These are phyloP conservation scores for Doris montereyensis DNA, from an alignment of 2,888 invertebrate species.

Conservation along the genomic window DNA sequence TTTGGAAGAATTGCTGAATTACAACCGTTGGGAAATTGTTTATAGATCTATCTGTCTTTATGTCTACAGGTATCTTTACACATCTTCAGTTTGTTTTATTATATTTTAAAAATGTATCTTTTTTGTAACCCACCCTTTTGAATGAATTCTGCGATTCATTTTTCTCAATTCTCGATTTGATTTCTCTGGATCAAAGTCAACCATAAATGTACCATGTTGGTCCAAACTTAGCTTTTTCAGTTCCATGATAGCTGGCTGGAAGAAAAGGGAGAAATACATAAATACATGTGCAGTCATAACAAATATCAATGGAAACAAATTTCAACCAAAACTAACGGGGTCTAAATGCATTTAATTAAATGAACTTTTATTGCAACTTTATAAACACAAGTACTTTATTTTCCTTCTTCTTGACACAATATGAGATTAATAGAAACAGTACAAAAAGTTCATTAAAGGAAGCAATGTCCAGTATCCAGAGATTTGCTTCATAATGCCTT, in stretches of 20 bases:
- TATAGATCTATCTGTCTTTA: not conserved
- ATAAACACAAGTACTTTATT: too few relatives aligned
- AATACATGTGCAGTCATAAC: not conserved
- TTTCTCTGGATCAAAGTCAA: constrained; percentile 80
- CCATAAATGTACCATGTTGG: constrained; percentile 66
- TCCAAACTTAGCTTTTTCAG: constrained; percentile 42
- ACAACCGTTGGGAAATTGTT: not conserved
- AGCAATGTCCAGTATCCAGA: too few relatives aligned
- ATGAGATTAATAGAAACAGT: too few relatives aligned
- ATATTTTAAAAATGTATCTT: too few relatives aligned
- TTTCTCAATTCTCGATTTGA: constrained; percentile 84
- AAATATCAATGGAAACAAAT: not conserved
- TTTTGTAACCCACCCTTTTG: constrained; percentile 70
- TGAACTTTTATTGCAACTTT: too few relatives aligned
- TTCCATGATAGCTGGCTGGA: constrained; percentile 15
- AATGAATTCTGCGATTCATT: constrained; percentile 79
- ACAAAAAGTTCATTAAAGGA: too few relatives aligned
- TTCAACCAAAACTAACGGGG: too few relatives aligned
- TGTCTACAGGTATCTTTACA: not conserved
- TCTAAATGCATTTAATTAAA: too few relatives aligned
- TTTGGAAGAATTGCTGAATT: too few relatives aligned
- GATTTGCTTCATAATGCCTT: too few relatives aligned
- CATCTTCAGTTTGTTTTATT: too few relatives aligned
- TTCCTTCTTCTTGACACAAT: too few relatives aligned
- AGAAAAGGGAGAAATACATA: constrained; percentile 41